Evolutionary conservation across 2,888 invertebrate species (phyloP).

Genomic region (Apamea anceps): DNA sequence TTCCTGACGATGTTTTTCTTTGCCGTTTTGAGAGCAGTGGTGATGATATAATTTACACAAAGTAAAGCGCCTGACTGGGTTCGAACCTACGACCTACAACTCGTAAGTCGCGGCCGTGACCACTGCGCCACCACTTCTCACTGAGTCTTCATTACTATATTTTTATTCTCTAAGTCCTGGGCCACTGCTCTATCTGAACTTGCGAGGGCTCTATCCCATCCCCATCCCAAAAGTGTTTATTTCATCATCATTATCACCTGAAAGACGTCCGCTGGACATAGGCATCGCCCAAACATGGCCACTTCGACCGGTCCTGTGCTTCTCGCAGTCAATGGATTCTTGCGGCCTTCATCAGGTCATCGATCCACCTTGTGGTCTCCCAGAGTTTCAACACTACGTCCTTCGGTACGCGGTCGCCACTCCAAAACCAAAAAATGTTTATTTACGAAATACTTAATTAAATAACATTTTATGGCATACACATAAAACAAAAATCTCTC

Average conservation of each 20-base stretch:
- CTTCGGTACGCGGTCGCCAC: neutral
- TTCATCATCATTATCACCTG: neutral
- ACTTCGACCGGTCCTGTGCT: neutral
- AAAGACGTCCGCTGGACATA: neutral
- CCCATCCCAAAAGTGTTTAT: neutral
- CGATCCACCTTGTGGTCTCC: neutral
- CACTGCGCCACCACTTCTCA: too few relatives aligned
- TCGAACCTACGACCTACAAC: too few relatives aligned
- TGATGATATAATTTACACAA: too few relatives aligned
- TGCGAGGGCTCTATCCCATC: neutral
- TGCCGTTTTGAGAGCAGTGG: too few relatives aligned
- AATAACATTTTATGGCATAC: neutral
- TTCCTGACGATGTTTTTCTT: too few relatives aligned
- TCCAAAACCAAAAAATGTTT: neutral
- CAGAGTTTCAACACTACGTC: neutral
- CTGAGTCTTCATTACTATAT: neutral
- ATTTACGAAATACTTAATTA: neutral
- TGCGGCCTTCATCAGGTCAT: neutral
- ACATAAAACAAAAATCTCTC: neutral
- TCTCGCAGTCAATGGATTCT: too few relatives aligned
- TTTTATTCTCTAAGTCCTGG: neutral
- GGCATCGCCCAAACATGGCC: neutral
- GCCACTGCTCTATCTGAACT: neutral
- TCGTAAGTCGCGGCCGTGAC: too few relatives aligned
- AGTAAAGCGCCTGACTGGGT: too few relatives aligned